These are phyloP conservation scores for Bryconaethiops microstoma DNA, from an alignment of 2,797 vertebrate species.

Conservation along the genomic window DNA sequence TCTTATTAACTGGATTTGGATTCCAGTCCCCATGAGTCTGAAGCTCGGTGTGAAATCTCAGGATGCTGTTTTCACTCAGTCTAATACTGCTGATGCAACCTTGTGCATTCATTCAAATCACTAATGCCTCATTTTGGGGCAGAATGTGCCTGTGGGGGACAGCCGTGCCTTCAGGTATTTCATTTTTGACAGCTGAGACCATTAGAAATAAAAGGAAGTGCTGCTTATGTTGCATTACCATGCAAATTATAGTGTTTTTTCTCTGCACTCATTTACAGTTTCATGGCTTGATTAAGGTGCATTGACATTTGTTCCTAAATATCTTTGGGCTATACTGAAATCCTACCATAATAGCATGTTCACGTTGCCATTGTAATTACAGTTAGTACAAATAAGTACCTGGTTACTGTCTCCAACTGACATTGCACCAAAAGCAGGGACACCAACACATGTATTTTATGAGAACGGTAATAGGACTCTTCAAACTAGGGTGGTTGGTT, in stretches of 20 bases:
- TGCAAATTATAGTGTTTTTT: no score
- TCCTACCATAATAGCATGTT: neutral
- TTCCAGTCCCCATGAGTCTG: neutral
- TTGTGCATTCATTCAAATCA: neutral
- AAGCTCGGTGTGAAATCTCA: neutral
- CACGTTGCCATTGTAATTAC: constrained; percentile 7
- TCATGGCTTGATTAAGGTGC: neutral
- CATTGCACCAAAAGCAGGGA: neutral
- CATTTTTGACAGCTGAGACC: constrained; percentile 16
- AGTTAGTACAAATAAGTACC: neutral
- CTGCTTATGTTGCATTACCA: neutral
- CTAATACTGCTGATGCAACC: constrained; percentile 1
- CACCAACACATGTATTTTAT: constrained; percentile 8
- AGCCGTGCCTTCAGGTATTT: constrained; percentile 20
- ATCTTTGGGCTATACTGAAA: neutral
- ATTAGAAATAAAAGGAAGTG: constrained; percentile 2
- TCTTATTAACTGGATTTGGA: constrained; percentile 16
- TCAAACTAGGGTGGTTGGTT: neutral
- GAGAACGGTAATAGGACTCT: neutral
- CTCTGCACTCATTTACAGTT: no score
- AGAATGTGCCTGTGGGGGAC: constrained; percentile 4
- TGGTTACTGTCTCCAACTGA: constrained; percentile 11
- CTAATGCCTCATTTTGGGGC: neutral
- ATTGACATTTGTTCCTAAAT: neutral
- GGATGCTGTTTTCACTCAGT: neutral